Evolutionary conservation across 2,888 invertebrate genomes (phyloP), one percentile per base, ranked within the genome.

Genomic region (Hypsopygia costalis): DNA sequence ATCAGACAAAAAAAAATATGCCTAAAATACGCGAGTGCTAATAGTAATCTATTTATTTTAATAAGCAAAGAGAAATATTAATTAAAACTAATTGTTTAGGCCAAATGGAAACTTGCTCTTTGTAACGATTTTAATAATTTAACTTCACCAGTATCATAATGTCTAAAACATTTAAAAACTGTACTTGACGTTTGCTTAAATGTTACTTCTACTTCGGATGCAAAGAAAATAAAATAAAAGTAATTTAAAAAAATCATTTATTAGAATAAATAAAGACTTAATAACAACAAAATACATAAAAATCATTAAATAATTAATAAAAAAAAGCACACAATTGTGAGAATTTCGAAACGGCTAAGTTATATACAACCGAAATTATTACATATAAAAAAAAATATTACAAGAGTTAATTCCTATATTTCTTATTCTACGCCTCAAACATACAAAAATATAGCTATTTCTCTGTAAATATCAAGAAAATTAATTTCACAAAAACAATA

Each of bases 201-300:
- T n/a, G n/a, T n/a, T n/a, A n/a, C n/a, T n/a, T n/a, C n/a, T n/a
- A n/a, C n/a, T n/a, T n/a, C n/a, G n/a, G n/a, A n/a, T n/a, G 16
- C 16, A 16, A 16, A 16, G 11, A 42, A 55, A 52, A 46, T 51
- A 50, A 55, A 57, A 55, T 50, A 57, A 46, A 52, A 51, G 40
- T 44, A 44, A 44, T 58, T 53, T 56, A 62, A 51, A 66, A 66
- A 61, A 72, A 67, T 65, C 53, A 49, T 74, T 76, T 72, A 73
- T 69, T 72, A 73, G 62, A 74, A 72, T 72, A 73, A 64, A 67
- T 67, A 65, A 16, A 58, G 46, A 54, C 52, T 47, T 64, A 69
- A 58, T 58, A 69, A 63, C 58, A 62, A 60, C 61, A 58, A 61
- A 52, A 43, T 30, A 40, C 52, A 46, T 7, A 51, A 51, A 58